Evolutionary conservation across 1,140 invertebrate genomes (phyloP).

Genomic region (Drosophila sturtevanti): DNA sequence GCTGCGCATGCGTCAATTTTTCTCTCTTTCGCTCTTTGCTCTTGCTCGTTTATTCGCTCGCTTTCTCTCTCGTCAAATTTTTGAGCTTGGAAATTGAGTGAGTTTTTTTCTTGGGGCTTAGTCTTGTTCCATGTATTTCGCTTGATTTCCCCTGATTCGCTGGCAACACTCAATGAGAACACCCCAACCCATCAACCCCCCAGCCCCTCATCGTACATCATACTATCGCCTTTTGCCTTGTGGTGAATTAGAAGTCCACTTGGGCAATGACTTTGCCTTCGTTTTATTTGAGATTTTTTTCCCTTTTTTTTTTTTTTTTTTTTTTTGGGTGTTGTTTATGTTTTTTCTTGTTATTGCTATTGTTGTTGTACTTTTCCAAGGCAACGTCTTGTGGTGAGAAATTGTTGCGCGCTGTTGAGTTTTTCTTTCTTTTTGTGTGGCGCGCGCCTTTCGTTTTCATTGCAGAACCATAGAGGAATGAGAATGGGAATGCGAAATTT

Average conservation of each 20-base stretch:
- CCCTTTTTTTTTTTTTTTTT: neutral
- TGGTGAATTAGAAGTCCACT: conserved; percentile 70
- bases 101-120: conserved; percentile 22
- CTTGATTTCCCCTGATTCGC: conserved; percentile 73
- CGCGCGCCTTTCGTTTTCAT: conserved; percentile 70
- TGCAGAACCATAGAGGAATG: conserved; percentile 10
- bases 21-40: neutral
- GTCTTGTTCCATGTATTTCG: conserved; percentile 47
- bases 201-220: neutral
- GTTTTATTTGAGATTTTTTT: conserved; percentile 1
- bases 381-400: conserved; percentile 72
- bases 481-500: conserved; percentile 4
- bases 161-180: conserved; percentile 50
- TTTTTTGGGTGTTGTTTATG: too few species aligned
- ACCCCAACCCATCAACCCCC: neutral
- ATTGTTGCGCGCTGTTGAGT: conserved; percentile 72
- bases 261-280: conserved; percentile 17
- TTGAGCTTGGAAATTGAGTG: conserved; percentile 45
- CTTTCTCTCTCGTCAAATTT: conserved; percentile 20
- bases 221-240: conserved; percentile 41
- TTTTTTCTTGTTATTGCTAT: conserved; percentile 8
- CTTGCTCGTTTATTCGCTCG: conserved; percentile 8
- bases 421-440: conserved; percentile 24
- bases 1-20: conserved; percentile 52
- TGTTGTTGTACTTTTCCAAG: conserved; percentile 52